Evolutionary conservation across 2,113 vertebrate species (phyloP), one percentile per base, ranked within the genome.

Genomic region (Phaethornis superciliosus): DNA sequence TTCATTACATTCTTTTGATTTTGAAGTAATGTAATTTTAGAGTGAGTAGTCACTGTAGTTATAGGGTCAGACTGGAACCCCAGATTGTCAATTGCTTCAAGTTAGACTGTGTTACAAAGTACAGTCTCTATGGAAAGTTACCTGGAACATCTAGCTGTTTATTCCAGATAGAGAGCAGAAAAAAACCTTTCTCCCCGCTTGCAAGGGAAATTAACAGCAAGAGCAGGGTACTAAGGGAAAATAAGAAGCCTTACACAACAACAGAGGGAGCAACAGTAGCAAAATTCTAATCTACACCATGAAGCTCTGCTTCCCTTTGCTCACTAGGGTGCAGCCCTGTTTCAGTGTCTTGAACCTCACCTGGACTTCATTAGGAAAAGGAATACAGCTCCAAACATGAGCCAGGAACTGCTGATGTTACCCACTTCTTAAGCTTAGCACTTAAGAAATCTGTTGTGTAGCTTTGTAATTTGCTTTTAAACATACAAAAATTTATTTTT

Each of bases 251-350:
- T 55, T 72, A 24, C 32, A 18, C 35, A 40, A 44, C 42, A 23
- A 51, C 2, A 90, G 82, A 83, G 84, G 81, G 70, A 92, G 85
- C 91, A 69, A 4, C 33, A 67, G 64, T 59, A 69, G 27, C 55
- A 30, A 6, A 69, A 33, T 58, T 28, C 40, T 21, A 0, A 2
- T 49, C 71, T 44, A 0, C 28, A 10, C 56, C n/a, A 7, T 2
- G 15, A 62, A 64, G 30, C 4, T 44, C 40, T 68, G 6, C 32
- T 20, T 87, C 19, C 26, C n/a, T 75, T 28, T 63, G 65, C 91
- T 85, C 93, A 26, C 81, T 64, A 71, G 93, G 49, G 92, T 52
- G 78, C 94, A 83, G 78, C 33, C 58, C 87, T 68, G 64, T 32
- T 77, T 65, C 77, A 63, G 19, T 81, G 40, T 40, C 40, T 40